Conservation (phyloP, 2,888 invertebrate species). For the Polyommatus iphigenia region DNA sequence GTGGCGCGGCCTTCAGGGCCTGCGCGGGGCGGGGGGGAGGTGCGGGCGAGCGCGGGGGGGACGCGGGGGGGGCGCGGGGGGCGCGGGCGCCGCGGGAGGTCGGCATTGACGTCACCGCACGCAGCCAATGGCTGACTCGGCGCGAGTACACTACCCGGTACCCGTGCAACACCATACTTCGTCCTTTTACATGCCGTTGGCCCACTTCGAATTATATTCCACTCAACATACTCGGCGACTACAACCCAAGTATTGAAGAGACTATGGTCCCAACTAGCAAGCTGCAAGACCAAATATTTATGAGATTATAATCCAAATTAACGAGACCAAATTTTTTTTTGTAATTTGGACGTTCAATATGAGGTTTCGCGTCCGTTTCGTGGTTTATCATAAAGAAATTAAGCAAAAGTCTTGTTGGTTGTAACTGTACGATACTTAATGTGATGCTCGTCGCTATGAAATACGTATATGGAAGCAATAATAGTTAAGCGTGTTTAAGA, state of each 20-base stretch:
- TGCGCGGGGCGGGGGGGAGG: slow-evolving; percentile 48
- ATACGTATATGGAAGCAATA: no score
- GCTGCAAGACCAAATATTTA: no score
- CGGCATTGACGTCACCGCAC: slow-evolving; percentile 76
- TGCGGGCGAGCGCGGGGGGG: slow-evolving; percentile 46
- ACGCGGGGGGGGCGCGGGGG: slow-evolving; percentile 48
- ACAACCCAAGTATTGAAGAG: not conserved
- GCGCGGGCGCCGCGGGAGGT: slow-evolving; percentile 58
- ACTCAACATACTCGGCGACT: not conserved
- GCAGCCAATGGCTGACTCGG: slow-evolving; percentile 63
- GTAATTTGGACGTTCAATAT: no score
- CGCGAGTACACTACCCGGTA: slow-evolving; percentile 61
- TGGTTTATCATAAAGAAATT: no score
- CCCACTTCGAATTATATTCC: not conserved
- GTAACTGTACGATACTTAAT: no score
- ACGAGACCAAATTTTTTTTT: no score
- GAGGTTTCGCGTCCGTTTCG: no score
- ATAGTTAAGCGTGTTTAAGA: no score
- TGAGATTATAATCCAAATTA: no score
- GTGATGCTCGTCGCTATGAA: no score
- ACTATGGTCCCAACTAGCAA: no score
- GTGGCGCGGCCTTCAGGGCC: slow-evolving; percentile 64
- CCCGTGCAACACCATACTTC: slow-evolving; percentile 44
- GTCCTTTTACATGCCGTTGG: not conserved
- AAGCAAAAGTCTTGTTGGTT: no score